Conservation (phyloP, 2,113 vertebrate genomes). For the Ceyx cyanopectus region DNA sequence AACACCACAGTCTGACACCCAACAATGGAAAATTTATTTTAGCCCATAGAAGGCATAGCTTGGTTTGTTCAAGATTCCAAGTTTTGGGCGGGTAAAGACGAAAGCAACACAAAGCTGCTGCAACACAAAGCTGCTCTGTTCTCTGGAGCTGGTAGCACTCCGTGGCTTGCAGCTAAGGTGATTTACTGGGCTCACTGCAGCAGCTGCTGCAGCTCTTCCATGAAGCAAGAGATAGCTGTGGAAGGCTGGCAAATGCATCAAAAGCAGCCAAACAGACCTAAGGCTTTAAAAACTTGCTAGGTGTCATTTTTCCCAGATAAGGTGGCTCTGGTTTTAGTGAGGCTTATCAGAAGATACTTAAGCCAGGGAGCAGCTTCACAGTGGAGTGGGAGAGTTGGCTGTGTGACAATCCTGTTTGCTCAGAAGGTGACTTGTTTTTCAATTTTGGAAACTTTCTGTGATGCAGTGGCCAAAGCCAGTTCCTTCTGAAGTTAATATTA, state of each 20-base stretch:
- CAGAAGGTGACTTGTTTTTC: conserved; percentile 24
- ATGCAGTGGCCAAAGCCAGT: not conserved
- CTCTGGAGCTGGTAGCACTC: not conserved
- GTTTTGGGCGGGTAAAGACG: not conserved
- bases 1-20: not conserved
- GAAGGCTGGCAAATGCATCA: conserved; percentile 19
- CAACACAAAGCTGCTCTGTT: not conserved
- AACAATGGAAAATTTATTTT: not conserved
- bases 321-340: conserved; percentile 37
- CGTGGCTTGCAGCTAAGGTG: not conserved
- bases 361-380: not conserved
- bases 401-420: not conserved
- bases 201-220: not conserved
- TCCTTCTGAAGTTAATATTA: not conserved
- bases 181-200: not conserved
- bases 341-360: conserved; percentile 37
- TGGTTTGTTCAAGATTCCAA: not conserved
- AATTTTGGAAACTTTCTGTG: conserved; percentile 60
- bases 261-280: not conserved
- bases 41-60: not conserved
- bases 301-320: conserved; percentile 65
- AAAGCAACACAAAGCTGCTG: not conserved
- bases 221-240: not conserved
- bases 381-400: not conserved
- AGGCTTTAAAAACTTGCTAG: conserved; percentile 14